phyloP scores from a whole-genome alignment of 2,113 vertebrate species.

The Irena cyanogastra region DNA sequence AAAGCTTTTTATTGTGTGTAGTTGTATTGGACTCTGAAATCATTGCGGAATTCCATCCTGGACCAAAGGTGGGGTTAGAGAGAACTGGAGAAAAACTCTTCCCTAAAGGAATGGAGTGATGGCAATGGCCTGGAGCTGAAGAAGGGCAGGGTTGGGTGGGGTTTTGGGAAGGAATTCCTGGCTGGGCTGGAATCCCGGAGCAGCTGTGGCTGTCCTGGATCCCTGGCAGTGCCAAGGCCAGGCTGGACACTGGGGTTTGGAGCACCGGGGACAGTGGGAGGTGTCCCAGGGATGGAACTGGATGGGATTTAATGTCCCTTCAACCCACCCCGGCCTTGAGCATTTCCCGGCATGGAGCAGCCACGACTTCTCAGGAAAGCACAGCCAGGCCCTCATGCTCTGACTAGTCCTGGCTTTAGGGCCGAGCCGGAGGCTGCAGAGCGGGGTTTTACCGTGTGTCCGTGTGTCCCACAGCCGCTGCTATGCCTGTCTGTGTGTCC shows the following conservation, averaged over 20 bases:
- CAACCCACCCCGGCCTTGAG: not conserved
- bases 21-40: not conserved
- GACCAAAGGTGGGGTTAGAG: not conserved
- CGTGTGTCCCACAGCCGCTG: constrained; percentile 65
- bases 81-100: not conserved
- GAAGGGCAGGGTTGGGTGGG: not conserved
- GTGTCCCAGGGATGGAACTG: not conserved
- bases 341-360: not conserved
- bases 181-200: not conserved
- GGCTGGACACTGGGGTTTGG: not conserved
- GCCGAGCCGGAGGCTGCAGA: rapidly evolving
- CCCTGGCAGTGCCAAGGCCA: not conserved
- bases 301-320: not conserved
- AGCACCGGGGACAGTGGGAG: not conserved
- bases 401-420: not conserved
- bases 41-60: not conserved
- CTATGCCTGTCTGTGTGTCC: constrained; percentile 70
- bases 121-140: not conserved
- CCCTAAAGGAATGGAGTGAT: not conserved
- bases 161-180: not conserved
- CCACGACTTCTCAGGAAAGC: not conserved
- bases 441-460: not conserved
- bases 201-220: not conserved
- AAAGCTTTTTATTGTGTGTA: not conserved
- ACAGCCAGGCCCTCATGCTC: no score